Percentiles rank a stretch among this genome's conserved stretches.
Conservation (phyloP, 2,888 invertebrate species). For the Lordiphosa andalusiaca region DNA sequence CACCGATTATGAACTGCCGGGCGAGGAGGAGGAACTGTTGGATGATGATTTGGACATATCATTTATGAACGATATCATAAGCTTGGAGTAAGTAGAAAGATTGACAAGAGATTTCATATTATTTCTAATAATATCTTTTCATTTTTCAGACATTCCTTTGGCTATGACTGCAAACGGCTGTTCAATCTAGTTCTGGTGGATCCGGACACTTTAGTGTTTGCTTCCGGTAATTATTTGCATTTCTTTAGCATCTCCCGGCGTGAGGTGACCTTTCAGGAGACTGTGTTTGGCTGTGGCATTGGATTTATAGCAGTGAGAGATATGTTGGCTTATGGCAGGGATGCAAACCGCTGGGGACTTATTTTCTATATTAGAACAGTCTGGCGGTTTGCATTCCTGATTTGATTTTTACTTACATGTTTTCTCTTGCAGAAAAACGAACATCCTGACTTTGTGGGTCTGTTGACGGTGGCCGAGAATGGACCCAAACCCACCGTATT, state of each 20-base stretch:
- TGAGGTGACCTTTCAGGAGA: conserved; percentile 86
- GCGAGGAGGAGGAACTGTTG: conserved; percentile 34
- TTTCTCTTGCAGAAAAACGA: conserved; percentile 83
- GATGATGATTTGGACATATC: conserved; percentile 41
- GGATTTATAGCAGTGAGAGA: conserved; percentile 88
- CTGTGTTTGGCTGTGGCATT: conserved; percentile 89
- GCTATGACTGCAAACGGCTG: conserved; percentile 90
- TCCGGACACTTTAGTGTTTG: conserved; percentile 87
- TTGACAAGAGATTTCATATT: neutral
- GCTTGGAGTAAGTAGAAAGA: conserved; percentile 58
- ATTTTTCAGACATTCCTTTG: conserved; percentile 88
- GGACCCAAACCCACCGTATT: conserved; percentile 87
- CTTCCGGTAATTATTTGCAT: conserved; percentile 90
- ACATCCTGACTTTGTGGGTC: conserved; percentile 82
- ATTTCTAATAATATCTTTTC: neutral
- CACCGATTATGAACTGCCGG: conserved; percentile 31
- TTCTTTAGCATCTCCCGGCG: conserved; percentile 86
- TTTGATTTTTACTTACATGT: too few relatives aligned
- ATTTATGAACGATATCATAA: conserved; percentile 62
- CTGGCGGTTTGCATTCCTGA: too few relatives aligned
- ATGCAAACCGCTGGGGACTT: neutral
- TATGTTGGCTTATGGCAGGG: neutral
- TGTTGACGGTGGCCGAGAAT: conserved; percentile 91
- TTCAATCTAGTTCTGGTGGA: conserved; percentile 91
- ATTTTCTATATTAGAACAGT: too few relatives aligned